These are phyloP conservation scores for Lycaena phlaeas DNA, from an alignment of 2,888 invertebrate genomes.

Conservation along the genomic window DNA sequence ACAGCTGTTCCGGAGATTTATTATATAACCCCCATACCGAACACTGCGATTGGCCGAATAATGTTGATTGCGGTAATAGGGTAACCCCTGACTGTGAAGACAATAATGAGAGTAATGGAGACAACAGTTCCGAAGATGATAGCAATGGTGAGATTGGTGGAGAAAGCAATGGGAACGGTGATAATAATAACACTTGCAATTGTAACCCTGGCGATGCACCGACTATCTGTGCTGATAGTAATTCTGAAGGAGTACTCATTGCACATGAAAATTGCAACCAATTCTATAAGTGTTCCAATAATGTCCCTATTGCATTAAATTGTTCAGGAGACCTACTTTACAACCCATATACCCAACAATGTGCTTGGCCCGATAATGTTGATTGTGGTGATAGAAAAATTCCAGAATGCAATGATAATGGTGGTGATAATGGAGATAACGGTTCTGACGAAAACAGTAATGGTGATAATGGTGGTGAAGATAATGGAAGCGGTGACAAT, in stretches of 20 bases:
- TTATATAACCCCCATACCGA: slow-evolving; percentile 22
- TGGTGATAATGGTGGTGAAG: slow-evolving; percentile 15
- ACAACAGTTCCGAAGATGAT: background rate
- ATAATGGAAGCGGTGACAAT: slow-evolving; percentile 13
- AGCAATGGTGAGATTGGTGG: background rate
- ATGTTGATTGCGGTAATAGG: slow-evolving; percentile 13
- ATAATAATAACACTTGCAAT: background rate
- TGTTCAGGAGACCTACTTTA: slow-evolving; percentile 29
- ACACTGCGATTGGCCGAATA: slow-evolving; percentile 11
- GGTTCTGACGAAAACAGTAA: slow-evolving; percentile 12
- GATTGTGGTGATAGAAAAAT: slow-evolving; percentile 28
- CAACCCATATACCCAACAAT: slow-evolving; percentile 25
- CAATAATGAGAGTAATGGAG: background rate
- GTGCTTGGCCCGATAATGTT: slow-evolving; percentile 34
- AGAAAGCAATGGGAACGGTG: background rate
- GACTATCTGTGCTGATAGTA: too few species aligned
- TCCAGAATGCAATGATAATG: too few species aligned
- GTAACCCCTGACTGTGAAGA: slow-evolving; percentile 10
- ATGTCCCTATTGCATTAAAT: slow-evolving; percentile 17
- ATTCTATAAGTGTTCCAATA: slow-evolving; percentile 32
- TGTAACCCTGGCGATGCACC: too few species aligned
- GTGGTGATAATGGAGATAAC: too few species aligned
- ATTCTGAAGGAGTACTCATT: too few species aligned
- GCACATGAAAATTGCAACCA: too few species aligned
- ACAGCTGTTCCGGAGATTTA: slow-evolving; percentile 19